phyloP scores from a whole-genome alignment of 2,888 invertebrate genomes.

The Caenorhabditis sp. region DNA sequence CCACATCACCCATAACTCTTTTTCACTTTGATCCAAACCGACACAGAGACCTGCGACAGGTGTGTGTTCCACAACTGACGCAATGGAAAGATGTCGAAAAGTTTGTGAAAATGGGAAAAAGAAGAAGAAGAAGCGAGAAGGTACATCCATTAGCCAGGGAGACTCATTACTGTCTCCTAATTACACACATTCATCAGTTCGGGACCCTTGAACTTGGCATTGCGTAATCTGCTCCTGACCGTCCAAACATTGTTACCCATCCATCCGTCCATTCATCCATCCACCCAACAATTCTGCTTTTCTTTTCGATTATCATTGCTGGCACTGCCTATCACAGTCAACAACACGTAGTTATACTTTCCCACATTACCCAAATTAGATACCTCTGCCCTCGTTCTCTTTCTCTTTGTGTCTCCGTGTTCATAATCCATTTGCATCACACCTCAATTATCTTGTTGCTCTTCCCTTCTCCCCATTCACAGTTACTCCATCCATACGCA shows the following conservation, averaged over 20 bases:
- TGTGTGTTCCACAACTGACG: constrained; percentile 43
- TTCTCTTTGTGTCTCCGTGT: too few species aligned
- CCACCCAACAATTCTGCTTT: too few species aligned
- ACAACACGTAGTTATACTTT: not conserved
- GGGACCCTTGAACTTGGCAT: constrained; percentile 51
- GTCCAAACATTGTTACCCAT: constrained; percentile 30
- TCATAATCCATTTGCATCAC: constrained; percentile 44
- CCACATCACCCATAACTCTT: constrained; percentile 19
- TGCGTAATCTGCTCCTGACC: constrained; percentile 34
- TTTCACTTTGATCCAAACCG: constrained; percentile 26
- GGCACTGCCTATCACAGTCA: too few species aligned
- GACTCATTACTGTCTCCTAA: not conserved
- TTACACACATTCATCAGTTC: constrained; percentile 18
- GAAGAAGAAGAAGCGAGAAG: too few species aligned
- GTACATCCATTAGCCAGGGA: constrained; percentile 6
- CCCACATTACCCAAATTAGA: constrained; percentile 44
- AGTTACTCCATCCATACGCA: not conserved
- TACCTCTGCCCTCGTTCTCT: not conserved
- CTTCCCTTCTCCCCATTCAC: constrained; percentile 7
- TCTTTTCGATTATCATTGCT: not conserved
- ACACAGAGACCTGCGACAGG: constrained; percentile 44
- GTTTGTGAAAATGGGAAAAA: not conserved
- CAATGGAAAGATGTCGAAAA: not conserved
- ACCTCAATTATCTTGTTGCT: constrained; percentile 45
- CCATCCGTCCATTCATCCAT: too few species aligned